phyloP scores from a whole-genome alignment of 2,888 invertebrate species.

The Ceriagrion tenellum region DNA sequence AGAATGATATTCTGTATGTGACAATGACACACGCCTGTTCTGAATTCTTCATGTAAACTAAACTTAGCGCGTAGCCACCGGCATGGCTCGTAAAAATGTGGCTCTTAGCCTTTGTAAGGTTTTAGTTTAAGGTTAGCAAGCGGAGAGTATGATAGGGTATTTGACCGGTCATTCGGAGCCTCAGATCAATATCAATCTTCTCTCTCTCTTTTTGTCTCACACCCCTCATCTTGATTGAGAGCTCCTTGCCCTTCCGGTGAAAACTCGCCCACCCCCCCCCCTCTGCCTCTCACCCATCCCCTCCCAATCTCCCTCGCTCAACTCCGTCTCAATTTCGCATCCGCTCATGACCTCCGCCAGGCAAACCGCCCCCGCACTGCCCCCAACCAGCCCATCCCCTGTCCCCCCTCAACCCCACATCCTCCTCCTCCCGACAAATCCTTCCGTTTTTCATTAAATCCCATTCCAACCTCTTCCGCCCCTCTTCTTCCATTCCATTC shows the following conservation, averaged over 20 bases:
- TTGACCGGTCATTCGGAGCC: background rate
- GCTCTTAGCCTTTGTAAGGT: too few relatives aligned
- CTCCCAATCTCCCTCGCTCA: background rate
- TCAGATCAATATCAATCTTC: background rate
- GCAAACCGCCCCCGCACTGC: too few relatives aligned
- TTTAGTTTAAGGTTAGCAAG: too few relatives aligned
- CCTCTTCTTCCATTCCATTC: background rate
- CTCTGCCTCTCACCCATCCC: background rate
- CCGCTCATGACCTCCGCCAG: background rate
- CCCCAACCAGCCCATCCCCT: background rate
- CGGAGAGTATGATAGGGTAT: background rate
- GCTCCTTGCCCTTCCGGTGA: conserved; percentile 1
- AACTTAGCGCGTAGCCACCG: too few relatives aligned
- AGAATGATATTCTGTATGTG: too few relatives aligned
- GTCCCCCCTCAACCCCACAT: background rate
- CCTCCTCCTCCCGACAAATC: background rate
- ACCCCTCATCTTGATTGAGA: background rate
- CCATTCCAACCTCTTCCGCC: background rate
- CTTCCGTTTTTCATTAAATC: background rate
- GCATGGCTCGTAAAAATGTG: too few relatives aligned
- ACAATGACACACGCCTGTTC: too few relatives aligned
- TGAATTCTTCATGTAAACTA: too few relatives aligned
- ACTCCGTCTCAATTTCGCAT: background rate
- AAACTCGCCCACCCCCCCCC: background rate
- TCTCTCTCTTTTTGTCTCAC: background rate